Evolutionary conservation across 2,113 vertebrate genomes (phyloP), one percentile per base, ranked within the genome.

Genomic region (Gobius niger): DNA sequence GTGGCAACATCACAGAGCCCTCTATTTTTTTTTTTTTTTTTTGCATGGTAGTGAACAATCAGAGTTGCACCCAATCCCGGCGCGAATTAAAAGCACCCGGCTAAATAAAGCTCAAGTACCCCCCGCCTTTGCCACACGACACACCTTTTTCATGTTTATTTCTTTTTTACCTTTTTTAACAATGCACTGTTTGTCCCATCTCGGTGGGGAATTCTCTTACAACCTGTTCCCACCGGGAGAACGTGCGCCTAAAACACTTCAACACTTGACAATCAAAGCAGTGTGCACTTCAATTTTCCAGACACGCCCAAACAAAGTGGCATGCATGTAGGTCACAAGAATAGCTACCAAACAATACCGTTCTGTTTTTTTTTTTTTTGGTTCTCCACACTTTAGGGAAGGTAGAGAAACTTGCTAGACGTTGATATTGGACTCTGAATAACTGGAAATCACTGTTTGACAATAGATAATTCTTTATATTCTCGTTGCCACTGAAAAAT

Each of bases 51-150:
- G 87, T 79, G 89, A 88, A 87, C 86, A 85, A 84, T 87, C 84
- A 82, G 63, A 63, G 19, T 80, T 76, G 82, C 82, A 82, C 79
- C 84, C 90, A 81, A 73, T 81, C 83, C 87, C 89, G 81, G 66
- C 16, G 81, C 71, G 90, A 86, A 88, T 90, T 85, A 87, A 88
- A 89, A 83, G 76, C 83, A 82, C 84, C 83, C 62, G 65, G 81
- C 90, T 89, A 90, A 91, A 90, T 88, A 90, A 89, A 91, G 90
- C 88, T 85, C 81, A 78, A 85, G 82, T 78, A 73, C 82, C 78
- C 24, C 76, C 53, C 19, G 19, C 54, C 53, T 69, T 62, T 77
- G 82, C 75, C 72, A 80, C 80, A 78, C 72, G n/a, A 40, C 54
- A 57, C 54, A 57, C 54, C 34, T 60, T 44, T 60, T 42, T 9